Percentiles rank a stretch among this genome's conserved stretches.
These are phyloP conservation scores for Smutsia gigantea DNA, from an alignment of 2,797 vertebrate species.

Conservation along the genomic window DNA sequence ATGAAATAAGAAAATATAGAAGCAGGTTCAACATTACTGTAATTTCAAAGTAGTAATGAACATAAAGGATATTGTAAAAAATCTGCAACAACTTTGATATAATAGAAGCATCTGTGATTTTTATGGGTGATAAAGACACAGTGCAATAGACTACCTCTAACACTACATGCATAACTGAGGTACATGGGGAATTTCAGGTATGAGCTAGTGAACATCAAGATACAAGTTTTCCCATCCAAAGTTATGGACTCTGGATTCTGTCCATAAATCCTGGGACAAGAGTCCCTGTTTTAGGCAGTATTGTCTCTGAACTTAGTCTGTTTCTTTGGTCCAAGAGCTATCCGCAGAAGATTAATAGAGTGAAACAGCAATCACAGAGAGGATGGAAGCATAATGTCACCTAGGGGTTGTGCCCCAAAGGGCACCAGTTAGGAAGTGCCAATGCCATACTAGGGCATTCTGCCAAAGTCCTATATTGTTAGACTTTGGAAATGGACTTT, in stretches of 20 bases:
- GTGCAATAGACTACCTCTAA: background rate
- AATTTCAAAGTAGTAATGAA: background rate
- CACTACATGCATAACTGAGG: background rate
- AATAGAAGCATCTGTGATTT: background rate
- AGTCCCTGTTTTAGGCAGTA: background rate
- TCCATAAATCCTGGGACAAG: background rate
- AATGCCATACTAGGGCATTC: background rate
- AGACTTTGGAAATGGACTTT: constrained; percentile 26
- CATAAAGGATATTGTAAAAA: background rate
- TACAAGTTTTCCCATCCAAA: background rate
- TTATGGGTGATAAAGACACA: background rate
- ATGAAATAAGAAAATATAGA: background rate
- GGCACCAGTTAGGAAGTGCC: background rate
- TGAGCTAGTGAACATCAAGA: background rate
- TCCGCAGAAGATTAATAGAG: background rate
- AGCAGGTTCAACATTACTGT: background rate
- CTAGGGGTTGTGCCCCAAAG: background rate
- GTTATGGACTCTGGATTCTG: background rate
- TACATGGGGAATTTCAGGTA: background rate
- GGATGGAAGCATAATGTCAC: background rate
- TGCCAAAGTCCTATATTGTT: background rate
- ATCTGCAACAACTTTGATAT: background rate
- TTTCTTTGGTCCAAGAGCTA: background rate
- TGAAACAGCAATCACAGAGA: background rate
- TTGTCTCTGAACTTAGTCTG: background rate